Percentiles rank a stretch among this genome's conserved stretches.
phyloP scores from a whole-genome alignment of 1,140 invertebrate genomes.

The Nixonia krombeini region DNA sequence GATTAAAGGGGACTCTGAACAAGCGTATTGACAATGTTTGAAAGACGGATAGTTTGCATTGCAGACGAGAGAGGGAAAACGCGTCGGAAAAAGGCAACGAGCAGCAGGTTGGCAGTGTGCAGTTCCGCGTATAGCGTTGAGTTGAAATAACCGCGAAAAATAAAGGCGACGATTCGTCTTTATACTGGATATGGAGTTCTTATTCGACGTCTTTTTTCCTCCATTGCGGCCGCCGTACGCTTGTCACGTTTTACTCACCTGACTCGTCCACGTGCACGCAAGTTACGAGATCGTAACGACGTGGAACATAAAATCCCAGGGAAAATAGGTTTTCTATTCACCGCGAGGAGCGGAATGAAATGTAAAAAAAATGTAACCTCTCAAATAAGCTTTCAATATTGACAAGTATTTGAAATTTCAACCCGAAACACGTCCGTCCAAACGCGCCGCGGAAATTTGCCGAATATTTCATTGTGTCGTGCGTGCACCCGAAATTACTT shows the following conservation, averaged over 20 bases:
- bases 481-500: neutral
- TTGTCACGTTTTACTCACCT: slow-evolving; percentile 33
- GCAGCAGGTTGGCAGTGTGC: too few relatives aligned
- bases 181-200: slow-evolving; percentile 14
- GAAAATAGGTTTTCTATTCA: slow-evolving; percentile 25
- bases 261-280: slow-evolving; percentile 13
- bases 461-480: neutral
- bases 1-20: too few relatives aligned
- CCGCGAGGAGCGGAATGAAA: slow-evolving; percentile 4
- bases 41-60: too few relatives aligned
- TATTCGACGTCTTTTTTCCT: slow-evolving; percentile 38
- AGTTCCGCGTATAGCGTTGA: too few relatives aligned
- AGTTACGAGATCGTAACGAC: slow-evolving; percentile 19
- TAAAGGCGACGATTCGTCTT: slow-evolving; percentile 35
- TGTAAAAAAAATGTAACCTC: slow-evolving; percentile 7
- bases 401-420: neutral
- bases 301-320: slow-evolving; percentile 17
- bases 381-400: neutral
- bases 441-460: neutral
- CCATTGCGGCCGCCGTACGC: slow-evolving; percentile 18
- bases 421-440: neutral
- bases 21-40: too few relatives aligned
- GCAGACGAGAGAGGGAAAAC: too few relatives aligned
- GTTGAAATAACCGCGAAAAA: slow-evolving; percentile 8
- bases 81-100: too few relatives aligned